Evolutionary conservation across 2,797 vertebrate genomes (phyloP), one percentile per base, ranked within the genome.

Genomic region (Diglossa cyanea): DNA sequence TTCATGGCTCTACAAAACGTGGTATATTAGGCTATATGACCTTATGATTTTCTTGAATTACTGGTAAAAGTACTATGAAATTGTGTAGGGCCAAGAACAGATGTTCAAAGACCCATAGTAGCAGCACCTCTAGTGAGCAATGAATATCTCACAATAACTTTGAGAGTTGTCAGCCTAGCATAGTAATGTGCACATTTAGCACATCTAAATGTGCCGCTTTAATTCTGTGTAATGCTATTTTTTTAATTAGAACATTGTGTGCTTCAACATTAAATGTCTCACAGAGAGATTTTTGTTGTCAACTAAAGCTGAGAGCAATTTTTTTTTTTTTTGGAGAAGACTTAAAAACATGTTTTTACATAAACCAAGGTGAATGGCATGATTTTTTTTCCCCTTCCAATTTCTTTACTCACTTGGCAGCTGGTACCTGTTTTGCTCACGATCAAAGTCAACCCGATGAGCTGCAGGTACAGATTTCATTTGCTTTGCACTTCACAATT

Each of bases 241-340:
- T 96, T 35, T 95, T 95, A 92, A 94, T 95, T 96, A 93, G 91
- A 92, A 95, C 91, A 94, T 53, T 62, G 66, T 81, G 94, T 82
- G 86, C 91, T 88, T 90, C 88, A 84, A 86, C 67, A 58, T 66
- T 84, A 88, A 73, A 72, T 58, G 73, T 92, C 83, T 95, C 3
- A 0, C 51, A n/a, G 67, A 80, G 55, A 91, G 6, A 30, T 58
- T 74, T 68, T 76, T 90, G 73, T 73, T 93, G 73, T 86, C 83
- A 93, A 33, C 91, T 89, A 40, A 84, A 76, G 86, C 51, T 68
- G 62, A 51, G 51, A 50, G 50, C 16, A 66, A 3, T 17, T 60
- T 73, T 63, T 80, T 23, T 12, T 76, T 65, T 94, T 93, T 42
- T 48, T 35, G 2, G 53, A 78, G 70, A 48, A 84, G 62, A 33